A percentile compares a stretch with the other conserved stretches of the same genome.
Conservation (phyloP, 1,140 invertebrate genomes). For the Delia radicum region DNA sequence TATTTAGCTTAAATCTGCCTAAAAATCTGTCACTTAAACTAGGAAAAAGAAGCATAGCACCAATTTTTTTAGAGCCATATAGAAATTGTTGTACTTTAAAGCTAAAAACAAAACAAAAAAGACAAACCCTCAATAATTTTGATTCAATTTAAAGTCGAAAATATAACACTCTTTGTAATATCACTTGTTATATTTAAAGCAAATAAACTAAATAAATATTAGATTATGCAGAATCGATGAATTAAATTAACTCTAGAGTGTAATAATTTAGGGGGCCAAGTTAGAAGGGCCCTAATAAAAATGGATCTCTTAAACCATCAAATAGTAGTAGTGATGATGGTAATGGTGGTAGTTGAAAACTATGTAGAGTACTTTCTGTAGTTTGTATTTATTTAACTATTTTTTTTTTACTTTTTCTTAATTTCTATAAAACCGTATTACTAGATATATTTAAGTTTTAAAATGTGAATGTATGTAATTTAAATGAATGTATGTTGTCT, state of each 20-base stretch:
- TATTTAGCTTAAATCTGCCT: not conserved
- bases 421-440: not conserved
- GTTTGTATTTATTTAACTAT: not conserved
- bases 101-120: not conserved
- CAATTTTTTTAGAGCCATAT: not conserved
- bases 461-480: not conserved
- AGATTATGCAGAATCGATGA: constrained; percentile 23
- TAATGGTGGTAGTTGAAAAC: not conserved
- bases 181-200: not conserved
- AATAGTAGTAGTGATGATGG: not conserved
- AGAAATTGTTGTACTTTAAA: not conserved
- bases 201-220: not conserved
- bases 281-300: not conserved
- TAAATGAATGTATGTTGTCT: not conserved
- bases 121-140: not conserved
- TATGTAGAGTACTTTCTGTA: not conserved
- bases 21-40: not conserved
- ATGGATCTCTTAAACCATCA: no score
- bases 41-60: not conserved
- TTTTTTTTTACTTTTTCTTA: not conserved
- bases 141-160: not conserved
- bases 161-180: not conserved
- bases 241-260: not conserved
- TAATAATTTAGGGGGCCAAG: not conserved
- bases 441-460: not conserved